phyloP scores from a whole-genome alignment of 2,797 vertebrate species.

The Sebastes reedi region DNA sequence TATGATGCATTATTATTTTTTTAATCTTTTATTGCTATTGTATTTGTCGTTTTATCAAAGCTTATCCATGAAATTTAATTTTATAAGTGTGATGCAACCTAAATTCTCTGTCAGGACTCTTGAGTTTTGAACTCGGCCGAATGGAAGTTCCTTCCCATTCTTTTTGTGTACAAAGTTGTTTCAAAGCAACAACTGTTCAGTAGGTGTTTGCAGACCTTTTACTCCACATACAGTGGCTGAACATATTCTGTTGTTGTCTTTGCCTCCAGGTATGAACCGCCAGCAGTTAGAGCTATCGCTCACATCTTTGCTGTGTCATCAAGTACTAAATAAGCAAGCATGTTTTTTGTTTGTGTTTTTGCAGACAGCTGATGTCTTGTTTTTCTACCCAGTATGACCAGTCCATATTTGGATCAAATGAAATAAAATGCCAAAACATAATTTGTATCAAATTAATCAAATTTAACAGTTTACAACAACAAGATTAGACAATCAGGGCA shows the following conservation, averaged over 20 bases:
- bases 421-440: neutral
- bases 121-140: neutral
- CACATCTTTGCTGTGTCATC: conserved; percentile 69
- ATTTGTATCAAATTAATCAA: neutral
- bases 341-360: conserved; percentile 36
- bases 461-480: neutral
- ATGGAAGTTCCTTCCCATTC: neutral
- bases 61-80: neutral
- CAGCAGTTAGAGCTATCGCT: conserved; percentile 49
- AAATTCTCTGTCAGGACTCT: neutral
- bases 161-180: neutral
- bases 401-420: neutral
- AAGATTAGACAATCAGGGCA: neutral
- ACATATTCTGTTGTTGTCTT: conserved; percentile 36
- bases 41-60: neutral
- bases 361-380: conserved; percentile 43
- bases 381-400: conserved; percentile 36
- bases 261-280: conserved; percentile 54
- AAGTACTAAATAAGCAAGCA: conserved; percentile 28
- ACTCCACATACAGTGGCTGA: neutral
- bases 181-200: neutral
- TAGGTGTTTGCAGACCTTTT: neutral
- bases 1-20: neutral
- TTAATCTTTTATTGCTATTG: neutral
- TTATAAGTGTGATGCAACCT: neutral